Evolutionary conservation across 2,113 vertebrate genomes (phyloP).

Genomic region (Phycodurus eques): DNA sequence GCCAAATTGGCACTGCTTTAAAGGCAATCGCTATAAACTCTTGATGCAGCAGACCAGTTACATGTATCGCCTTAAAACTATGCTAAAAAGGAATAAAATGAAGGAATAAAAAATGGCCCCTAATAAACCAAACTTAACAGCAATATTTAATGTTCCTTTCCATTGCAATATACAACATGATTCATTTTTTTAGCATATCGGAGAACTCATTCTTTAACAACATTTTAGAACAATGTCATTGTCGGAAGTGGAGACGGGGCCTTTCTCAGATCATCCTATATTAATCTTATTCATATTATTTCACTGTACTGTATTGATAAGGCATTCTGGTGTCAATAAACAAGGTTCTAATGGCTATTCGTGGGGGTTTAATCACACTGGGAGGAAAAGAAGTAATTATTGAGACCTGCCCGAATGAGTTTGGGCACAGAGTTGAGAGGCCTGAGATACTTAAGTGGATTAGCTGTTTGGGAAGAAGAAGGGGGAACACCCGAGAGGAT

Average conservation of each 20-base stretch:
- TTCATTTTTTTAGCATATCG: neutral
- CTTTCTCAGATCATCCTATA: neutral
- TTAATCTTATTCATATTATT: slow-evolving; percentile 24
- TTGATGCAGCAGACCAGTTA: neutral
- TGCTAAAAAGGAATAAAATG: too few species aligned
- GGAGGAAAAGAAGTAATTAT: slow-evolving; percentile 25
- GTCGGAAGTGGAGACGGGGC: neutral
- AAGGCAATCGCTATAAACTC: neutral
- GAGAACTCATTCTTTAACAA: neutral
- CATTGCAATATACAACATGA: neutral
- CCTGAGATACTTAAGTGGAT: slow-evolving; percentile 47
- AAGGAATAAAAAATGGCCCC: neutral
- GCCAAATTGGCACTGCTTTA: neutral
- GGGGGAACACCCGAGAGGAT: slow-evolving; percentile 31
- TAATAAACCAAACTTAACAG: neutral
- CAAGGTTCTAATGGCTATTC: slow-evolving; percentile 16
- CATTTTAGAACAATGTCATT: neutral
- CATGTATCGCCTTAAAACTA: too few species aligned
- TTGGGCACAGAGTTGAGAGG: slow-evolving; percentile 17
- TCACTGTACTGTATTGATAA: slow-evolving; percentile 6
- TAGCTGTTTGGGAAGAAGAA: slow-evolving; percentile 30
- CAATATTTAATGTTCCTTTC: neutral
- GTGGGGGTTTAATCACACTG: slow-evolving; percentile 12
- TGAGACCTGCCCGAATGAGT: slow-evolving; percentile 18
- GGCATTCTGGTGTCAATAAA: slow-evolving; percentile 16